Evolutionary conservation across 2,113 vertebrate genomes (phyloP).

Genomic region (Isichthys henryi): DNA sequence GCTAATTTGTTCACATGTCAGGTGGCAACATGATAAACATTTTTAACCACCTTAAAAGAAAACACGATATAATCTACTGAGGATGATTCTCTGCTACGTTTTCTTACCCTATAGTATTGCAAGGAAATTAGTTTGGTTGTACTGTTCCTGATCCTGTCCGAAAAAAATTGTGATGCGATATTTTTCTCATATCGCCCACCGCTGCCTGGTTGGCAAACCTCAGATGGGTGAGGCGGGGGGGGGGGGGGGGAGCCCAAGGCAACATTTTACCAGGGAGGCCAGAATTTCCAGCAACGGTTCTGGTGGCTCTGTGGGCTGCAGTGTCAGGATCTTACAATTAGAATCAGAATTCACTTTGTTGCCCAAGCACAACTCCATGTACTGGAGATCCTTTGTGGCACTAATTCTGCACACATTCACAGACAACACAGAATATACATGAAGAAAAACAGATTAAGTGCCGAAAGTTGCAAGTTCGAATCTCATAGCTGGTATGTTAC

Average conservation of each 20-base stretch:
- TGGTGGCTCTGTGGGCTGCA: background rate
- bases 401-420: background rate
- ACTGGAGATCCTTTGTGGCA: background rate
- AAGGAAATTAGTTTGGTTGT: background rate
- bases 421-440: background rate
- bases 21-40: background rate
- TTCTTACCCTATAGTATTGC: background rate
- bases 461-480: background rate
- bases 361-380: background rate
- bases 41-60: background rate
- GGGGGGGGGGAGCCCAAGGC: background rate
- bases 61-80: background rate
- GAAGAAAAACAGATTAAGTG: background rate
- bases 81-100: background rate
- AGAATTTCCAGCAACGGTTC: background rate
- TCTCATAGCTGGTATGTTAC: background rate
- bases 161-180: background rate
- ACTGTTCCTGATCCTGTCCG: background rate
- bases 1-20: background rate
- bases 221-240: too few species aligned
- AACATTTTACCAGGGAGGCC: background rate
- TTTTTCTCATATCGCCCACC: background rate
- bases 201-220: background rate
- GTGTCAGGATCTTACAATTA: background rate
- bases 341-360: background rate